phyloP scores from a whole-genome alignment of 2,888 invertebrate species.

The Nemoura dubitans region DNA sequence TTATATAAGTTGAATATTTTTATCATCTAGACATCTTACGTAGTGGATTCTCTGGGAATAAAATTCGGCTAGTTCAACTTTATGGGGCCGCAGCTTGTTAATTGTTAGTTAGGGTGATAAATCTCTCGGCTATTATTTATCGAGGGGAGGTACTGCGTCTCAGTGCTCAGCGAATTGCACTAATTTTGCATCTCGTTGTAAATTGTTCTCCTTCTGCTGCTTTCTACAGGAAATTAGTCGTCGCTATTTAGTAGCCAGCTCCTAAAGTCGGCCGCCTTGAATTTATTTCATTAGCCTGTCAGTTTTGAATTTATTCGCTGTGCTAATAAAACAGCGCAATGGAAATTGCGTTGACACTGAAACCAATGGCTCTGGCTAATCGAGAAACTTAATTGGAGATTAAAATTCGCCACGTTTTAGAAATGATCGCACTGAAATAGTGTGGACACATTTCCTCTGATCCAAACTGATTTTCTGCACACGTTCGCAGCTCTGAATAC shows the following conservation, averaged over 20 bases:
- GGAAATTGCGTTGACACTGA: constrained; percentile 19
- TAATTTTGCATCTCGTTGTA: constrained; percentile 2
- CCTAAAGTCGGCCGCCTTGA: constrained; percentile 34
- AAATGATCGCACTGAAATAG: neutral
- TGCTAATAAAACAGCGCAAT: constrained; percentile 55
- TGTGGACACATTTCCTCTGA: neutral
- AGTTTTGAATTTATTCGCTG: constrained; percentile 57
- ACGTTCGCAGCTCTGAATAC: too few species aligned
- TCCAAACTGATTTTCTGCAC: neutral
- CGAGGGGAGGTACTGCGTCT: neutral
- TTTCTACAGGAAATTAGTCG: constrained; percentile 30
- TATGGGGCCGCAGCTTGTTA: neutral
- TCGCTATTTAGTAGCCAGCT: neutral
- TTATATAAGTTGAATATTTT: neutral
- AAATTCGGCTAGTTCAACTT: neutral
- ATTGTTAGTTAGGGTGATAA: neutral
- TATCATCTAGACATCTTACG: neutral
- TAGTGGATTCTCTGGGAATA: neutral
- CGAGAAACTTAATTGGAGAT: neutral
- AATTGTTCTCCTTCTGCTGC: constrained; percentile 23
- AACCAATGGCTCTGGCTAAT: neutral
- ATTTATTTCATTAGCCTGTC: constrained; percentile 57
- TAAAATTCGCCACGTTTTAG: neutral
- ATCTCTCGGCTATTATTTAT: neutral
- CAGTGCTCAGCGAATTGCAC: neutral